Evolutionary conservation across 2,113 vertebrate species (phyloP).

Genomic region (Ophiodon elongatus): DNA sequence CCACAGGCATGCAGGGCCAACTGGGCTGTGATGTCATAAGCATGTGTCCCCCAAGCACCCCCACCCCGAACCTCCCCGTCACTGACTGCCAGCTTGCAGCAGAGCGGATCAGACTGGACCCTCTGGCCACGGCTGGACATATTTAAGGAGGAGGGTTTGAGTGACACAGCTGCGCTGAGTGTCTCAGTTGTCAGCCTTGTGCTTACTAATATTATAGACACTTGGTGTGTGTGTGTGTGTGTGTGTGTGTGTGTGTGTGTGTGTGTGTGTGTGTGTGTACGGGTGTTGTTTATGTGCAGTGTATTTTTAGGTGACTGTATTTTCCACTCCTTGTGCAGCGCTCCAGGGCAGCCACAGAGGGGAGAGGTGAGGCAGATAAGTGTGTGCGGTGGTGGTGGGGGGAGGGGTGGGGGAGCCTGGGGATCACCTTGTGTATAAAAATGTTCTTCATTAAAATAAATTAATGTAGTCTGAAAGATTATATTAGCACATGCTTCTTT

Average conservation of each 20-base stretch:
- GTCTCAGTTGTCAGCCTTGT: conserved; percentile 79
- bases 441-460: conserved; percentile 11
- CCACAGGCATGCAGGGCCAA: conserved; percentile 63
- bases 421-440: conserved; percentile 53
- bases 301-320: conserved; percentile 83
- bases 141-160: conserved; percentile 33
- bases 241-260: conserved; percentile 36
- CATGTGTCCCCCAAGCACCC: conserved; percentile 52
- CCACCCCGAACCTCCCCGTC: no score
- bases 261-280: conserved; percentile 52
- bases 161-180: conserved; percentile 18
- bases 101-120: conserved; percentile 67
- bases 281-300: conserved; percentile 64
- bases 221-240: conserved; percentile 40
- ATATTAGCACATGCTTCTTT: background rate
- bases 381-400: background rate
- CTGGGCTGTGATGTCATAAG: conserved; percentile 72
- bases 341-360: conserved; percentile 13
- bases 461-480: conserved; percentile 3
- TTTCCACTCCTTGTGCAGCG: conserved; percentile 85
- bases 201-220: conserved; percentile 82
- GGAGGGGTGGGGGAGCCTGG: background rate
- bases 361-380: conserved; percentile 6
- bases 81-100: conserved; percentile 23
- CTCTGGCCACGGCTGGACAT: conserved; percentile 36